Evolutionary conservation across 1,140 invertebrate species (phyloP).

Genomic region (Battus philenor): DNA sequence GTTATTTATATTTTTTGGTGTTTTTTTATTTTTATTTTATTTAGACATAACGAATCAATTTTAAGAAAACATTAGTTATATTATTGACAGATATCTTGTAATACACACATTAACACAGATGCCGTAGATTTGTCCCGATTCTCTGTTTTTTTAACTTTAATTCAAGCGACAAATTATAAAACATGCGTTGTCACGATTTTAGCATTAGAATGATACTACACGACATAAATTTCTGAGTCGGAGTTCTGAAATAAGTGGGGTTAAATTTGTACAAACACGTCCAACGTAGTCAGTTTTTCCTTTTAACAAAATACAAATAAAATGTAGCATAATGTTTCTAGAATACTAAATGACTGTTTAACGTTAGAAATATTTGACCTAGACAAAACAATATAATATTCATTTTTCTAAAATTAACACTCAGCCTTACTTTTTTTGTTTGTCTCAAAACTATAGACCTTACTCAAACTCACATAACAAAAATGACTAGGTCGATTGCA

Average conservation of each 20-base stretch:
- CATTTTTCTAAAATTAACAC: too few relatives aligned
- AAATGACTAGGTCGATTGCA: too few relatives aligned
- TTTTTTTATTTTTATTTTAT: background rate
- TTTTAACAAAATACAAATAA: constrained; percentile 6
- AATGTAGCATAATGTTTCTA: background rate
- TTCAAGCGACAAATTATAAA: constrained; percentile 28
- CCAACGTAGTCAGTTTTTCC: constrained; percentile 31
- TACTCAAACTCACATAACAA: too few relatives aligned
- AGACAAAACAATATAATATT: too few relatives aligned
- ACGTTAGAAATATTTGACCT: too few relatives aligned
- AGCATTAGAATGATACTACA: constrained; percentile 65
- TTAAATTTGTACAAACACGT: constrained; percentile 69
- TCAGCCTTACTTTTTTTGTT: too few relatives aligned
- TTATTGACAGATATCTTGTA: too few relatives aligned
- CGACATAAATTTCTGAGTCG: constrained; percentile 63
- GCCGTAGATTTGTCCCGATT: background rate
- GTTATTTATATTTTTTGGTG: background rate
- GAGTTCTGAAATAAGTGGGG: constrained; percentile 69
- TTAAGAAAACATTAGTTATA: too few relatives aligned
- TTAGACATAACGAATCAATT: background rate
- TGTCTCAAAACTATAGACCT: too few relatives aligned
- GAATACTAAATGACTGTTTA: too few relatives aligned
- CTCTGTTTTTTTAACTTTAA: background rate
- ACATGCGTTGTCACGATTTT: constrained; percentile 60
- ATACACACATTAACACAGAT: too few relatives aligned